phyloP scores from a whole-genome alignment of 2,888 invertebrate species.

The Nomada lathburiana region DNA sequence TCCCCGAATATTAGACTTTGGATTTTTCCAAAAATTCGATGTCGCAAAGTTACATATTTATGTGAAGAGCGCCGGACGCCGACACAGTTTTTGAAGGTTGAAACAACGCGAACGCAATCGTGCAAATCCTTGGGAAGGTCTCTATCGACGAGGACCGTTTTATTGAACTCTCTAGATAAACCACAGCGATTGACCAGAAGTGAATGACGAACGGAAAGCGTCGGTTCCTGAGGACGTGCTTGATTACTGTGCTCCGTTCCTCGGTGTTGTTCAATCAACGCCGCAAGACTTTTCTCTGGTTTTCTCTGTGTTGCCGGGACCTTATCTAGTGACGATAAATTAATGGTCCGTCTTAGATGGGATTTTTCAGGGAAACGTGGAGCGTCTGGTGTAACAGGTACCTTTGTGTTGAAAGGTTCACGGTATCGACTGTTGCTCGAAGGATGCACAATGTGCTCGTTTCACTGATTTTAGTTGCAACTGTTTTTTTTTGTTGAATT shows the following conservation, averaged over 20 bases:
- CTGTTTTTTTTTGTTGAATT: too few relatives aligned
- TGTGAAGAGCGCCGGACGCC: conserved; percentile 10
- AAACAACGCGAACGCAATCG: conserved; percentile 42
- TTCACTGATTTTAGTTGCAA: too few relatives aligned
- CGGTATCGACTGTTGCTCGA: too few relatives aligned
- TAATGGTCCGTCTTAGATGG: background rate
- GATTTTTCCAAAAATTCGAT: conserved; percentile 10
- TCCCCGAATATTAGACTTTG: conserved; percentile 25
- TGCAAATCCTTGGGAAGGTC: conserved; percentile 57
- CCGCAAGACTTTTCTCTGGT: background rate
- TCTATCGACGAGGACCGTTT: conserved; percentile 42
- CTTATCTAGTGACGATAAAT: conserved; percentile 16
- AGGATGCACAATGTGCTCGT: too few relatives aligned
- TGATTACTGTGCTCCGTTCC: conserved; percentile 41
- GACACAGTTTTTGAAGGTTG: background rate
- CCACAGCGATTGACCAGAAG: conserved; percentile 50
- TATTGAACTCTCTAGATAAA: conserved; percentile 62
- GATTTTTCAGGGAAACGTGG: background rate
- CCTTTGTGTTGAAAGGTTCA: too few relatives aligned
- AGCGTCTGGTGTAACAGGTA: conserved; percentile 1
- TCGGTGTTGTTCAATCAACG: conserved; percentile 40
- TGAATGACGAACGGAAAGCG: conserved; percentile 33
- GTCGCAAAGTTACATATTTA: conserved; percentile 17
- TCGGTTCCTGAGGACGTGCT: conserved; percentile 30
- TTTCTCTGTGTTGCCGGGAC: background rate